phyloP scores from a whole-genome alignment of 2,888 invertebrate species.

The Trichopoda pennipes region DNA sequence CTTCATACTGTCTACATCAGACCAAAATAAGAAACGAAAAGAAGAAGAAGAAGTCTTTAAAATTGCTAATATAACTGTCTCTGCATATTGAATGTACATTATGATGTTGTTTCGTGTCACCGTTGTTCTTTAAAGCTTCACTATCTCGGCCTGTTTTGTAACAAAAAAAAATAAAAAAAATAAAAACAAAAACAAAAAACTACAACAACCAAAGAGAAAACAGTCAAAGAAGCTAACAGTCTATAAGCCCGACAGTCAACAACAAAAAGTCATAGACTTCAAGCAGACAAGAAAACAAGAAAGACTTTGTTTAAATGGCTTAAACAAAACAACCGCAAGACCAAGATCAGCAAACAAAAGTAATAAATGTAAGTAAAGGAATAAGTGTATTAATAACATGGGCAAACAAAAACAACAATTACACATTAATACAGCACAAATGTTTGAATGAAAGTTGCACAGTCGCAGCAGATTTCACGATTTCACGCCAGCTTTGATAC shows the following conservation, averaged over 20 bases:
- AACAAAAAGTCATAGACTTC: conserved; percentile 38
- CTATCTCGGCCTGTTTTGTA: conserved; percentile 44
- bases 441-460: conserved; percentile 59
- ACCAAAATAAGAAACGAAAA: conserved; percentile 53
- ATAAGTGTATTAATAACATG: conserved; percentile 29
- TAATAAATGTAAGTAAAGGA: neutral
- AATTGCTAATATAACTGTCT: conserved; percentile 57
- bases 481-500: conserved; percentile 14
- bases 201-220: conserved; percentile 12
- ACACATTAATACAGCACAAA: conserved; percentile 8
- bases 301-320: conserved; percentile 70
- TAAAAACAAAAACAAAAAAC: too few relatives aligned
- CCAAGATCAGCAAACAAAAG: conserved; percentile 41
- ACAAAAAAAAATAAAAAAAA: neutral
- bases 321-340: conserved; percentile 47
- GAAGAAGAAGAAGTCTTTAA: conserved; percentile 39
- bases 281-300: conserved; percentile 71
- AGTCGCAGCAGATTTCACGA: conserved; percentile 22
- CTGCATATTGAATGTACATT: conserved; percentile 9
- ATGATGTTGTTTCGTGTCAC: conserved; percentile 51
- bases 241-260: conserved; percentile 23
- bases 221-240: conserved; percentile 24
- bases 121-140: conserved; percentile 58
- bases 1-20: conserved; percentile 55
- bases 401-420: conserved; percentile 32